Base-by-base conservation (phyloP, 1,140 invertebrate genomes). In the Popillia japonica region DNA sequence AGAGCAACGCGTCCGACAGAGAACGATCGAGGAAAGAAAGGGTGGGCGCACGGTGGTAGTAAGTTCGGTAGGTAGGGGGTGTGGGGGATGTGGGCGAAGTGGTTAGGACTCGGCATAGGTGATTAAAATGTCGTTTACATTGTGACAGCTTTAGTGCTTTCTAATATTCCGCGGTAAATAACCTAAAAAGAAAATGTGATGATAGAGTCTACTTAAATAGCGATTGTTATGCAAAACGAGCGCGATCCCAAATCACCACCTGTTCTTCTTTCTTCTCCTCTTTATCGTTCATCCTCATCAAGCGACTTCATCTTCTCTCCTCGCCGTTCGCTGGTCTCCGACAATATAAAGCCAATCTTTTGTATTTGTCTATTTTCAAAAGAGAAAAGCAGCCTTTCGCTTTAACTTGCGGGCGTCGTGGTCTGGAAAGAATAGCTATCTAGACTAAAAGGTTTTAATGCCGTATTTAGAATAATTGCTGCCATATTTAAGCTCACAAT, bases 211-310 rank as follows among this genome's bases (percentile, higher is more conserved):
- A 80, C 83, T 85, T 85, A 85, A 84, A 77, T 79, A 82, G 82
- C 82, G 82, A 86, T 86, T 86, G 85, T 86, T 85, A 86, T 85
- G 85, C 85, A 86, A 86, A 86, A 84, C 84, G 83, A 79, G 80
- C 79, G 78, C 79, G 80, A 79, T 64, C 76, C 84, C 79, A 84
- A 86, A 86, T 85, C 83, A 85, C 82, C 85, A 86, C 84, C 84
- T 86, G 83, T 83, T 80, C 81, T 78, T 77, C 61, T 64, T 27
- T 64, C 61, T 64, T 64, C 61, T 64, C 23, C 61, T 42, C 82
- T 83, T 84, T 85, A 84, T 82, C 83, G 84, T 86, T 85, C 84
- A 86, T 86, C 84, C 84, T 85, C 84, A 85, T 86, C 85, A 85
- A 83, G 79, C 76, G 80, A 84, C 83, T 81, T 83, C 82, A 81